A percentile compares a stretch with the other conserved stretches of the same genome.
Conservation (phyloP, 92 coral and sea anemone genomes). For the Palythoa grandiflora region DNA sequence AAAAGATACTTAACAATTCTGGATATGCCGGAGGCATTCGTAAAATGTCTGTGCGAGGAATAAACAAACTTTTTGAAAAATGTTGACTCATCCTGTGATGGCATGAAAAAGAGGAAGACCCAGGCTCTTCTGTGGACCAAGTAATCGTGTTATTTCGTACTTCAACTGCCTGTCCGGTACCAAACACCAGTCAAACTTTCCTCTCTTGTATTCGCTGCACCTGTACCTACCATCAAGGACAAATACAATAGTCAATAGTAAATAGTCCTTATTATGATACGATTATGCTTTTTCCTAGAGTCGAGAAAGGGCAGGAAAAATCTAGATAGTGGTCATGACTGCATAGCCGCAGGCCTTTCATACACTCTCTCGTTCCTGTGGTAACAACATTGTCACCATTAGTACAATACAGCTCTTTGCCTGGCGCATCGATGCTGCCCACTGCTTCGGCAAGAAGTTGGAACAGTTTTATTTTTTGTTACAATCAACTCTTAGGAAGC, state of each 20-base stretch:
- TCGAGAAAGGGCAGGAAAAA: constrained; percentile 45
- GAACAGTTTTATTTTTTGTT: constrained; percentile 10
- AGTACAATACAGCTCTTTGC: constrained; percentile 59
- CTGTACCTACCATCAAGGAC: constrained; percentile 54
- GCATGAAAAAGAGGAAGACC: too few species aligned
- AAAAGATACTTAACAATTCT: background rate
- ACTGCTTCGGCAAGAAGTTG: constrained; percentile 51
- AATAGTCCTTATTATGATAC: constrained; percentile 48
- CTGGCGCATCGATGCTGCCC: constrained; percentile 23
- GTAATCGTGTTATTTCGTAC: background rate
- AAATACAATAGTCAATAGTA: constrained; percentile 59
- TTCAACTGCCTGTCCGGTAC: constrained; percentile 20
- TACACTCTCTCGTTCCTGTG: background rate
- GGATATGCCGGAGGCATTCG: background rate
- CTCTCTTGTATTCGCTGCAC: constrained; percentile 43
- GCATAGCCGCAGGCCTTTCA: constrained; percentile 58
- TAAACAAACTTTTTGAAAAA: background rate
- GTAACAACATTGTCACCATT: constrained; percentile 32
- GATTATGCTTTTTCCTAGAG: constrained; percentile 19
- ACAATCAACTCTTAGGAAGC: background rate
- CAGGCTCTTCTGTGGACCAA: constrained; percentile 1
- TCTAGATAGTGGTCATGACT: constrained; percentile 52
- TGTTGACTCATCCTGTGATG: background rate
- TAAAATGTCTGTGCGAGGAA: background rate
- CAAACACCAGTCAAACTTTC: constrained; percentile 48